Evolutionary conservation across 2,888 invertebrate species (phyloP), one percentile per base, ranked within the genome.

Genomic region (Leucozona laternaria): DNA sequence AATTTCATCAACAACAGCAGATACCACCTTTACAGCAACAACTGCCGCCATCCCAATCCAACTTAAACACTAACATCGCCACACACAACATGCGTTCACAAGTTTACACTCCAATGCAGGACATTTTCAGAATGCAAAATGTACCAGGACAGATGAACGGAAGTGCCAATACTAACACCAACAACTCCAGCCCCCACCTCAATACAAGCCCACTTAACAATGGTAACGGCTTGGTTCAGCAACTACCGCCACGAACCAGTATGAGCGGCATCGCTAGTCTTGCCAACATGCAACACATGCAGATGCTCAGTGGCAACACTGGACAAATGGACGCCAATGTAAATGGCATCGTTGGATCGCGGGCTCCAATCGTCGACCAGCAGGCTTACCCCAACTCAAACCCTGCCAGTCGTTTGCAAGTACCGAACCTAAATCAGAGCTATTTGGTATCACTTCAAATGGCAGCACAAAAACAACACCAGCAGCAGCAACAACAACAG

Each of bases 171-270:
- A 91, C 78, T 89, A 90, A 68, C 89, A 88, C 57, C 90, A 90
- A 37, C 88, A 90, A 82, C 89, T 88, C 88, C 92, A 92, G 79
- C 94, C 92, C 91, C 91, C 80, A 82, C 93, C 10, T 93, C 93
- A 75, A 93, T 93, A 7, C 91, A 79, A 62, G 83, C 84, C 58
- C 88, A 86, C 62, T 90, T 89, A 79, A 90, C 92, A 43, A 91
- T 91, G 13, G 92, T 91, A 78, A 92, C 72, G 68, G 88, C 87
- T 62, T 83, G 79, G 79, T 88, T 75, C 88, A 86, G 84, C 88
- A 89, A 76, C 72, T 80, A 50, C 88, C 88, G 64, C 76, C 89
- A 50, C 91, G 92, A 80, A 91, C 91, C 55, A 91, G 90, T 89
- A 92, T 92, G 92, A 92, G 90, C 88, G 92, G 92, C 88, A 89